Evolutionary conservation across 2,113 vertebrate genomes (phyloP), one percentile per base, ranked within the genome.

Genomic region (Tetrao urogallus): DNA sequence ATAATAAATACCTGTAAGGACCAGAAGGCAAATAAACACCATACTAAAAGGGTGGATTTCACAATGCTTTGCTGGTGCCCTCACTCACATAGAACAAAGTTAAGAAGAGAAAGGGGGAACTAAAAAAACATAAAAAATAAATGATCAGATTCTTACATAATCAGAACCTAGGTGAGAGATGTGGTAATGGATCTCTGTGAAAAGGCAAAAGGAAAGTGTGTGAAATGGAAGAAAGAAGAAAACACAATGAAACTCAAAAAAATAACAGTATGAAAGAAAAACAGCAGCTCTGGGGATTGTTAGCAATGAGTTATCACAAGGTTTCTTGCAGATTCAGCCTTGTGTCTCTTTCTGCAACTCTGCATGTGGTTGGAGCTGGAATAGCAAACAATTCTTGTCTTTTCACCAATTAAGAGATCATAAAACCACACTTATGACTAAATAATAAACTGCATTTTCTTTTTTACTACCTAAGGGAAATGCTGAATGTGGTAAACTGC

Each of bases 361-460:
- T 91, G 82, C 66, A 56, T 94, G 91, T 86, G 91, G 78, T 86
- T 50, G 54, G 70, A 96, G 54, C 47, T 81, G 61, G 63, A 90
- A 94, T 21, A 88, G 81, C 56, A 93, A 95, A 89, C 30, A 87
- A 57, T 94, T 88, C 47, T 54, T 88, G 13, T 66, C 32, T 87
- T 72, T 38, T 92, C 91, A 86, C 60, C 88, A 91, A 95, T 87
- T 87, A 84, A 90, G 74, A 88, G 67, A 86, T 90, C 71, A 85
- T 93, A 91, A 96, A 95, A 95, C 77, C 90, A 60, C n/a, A 52
- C 64, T 92, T 91, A 78, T 36, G 69, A 86, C 94, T 96, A 90
- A 95, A 92, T 76, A 92, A 96, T 95, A 90, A 92, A 79, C 58
- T 84, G 16, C 14, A 18, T 57, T 86, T 90, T 36, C 48, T 81